Evolutionary conservation across 2,113 vertebrate genomes (phyloP).

Genomic region (Spermophilus dauricus): DNA sequence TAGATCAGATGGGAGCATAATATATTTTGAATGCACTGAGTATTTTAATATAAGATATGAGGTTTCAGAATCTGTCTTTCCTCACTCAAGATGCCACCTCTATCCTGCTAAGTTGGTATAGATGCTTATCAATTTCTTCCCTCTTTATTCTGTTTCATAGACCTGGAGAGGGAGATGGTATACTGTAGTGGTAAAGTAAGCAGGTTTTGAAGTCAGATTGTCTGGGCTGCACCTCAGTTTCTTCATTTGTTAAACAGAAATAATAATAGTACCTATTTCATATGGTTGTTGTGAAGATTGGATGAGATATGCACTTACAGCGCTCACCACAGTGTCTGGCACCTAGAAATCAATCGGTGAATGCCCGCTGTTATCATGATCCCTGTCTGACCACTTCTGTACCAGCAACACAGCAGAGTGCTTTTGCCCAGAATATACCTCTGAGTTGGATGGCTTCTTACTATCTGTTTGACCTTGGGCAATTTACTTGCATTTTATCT

Average conservation of each 20-base stretch:
- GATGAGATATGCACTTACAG: background rate
- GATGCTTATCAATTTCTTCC: background rate
- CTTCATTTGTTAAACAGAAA: background rate
- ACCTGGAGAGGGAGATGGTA: background rate
- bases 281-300: background rate
- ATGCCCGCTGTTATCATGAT: background rate
- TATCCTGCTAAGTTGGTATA: background rate
- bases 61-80: background rate
- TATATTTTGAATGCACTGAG: background rate
- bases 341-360: background rate
- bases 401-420: background rate
- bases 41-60: background rate
- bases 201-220: background rate
- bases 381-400: background rate
- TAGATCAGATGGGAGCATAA: background rate
- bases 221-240: slow-evolving; percentile 1
- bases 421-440: background rate
- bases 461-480: background rate
- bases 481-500: background rate
- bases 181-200: background rate
- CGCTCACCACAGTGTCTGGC: background rate
- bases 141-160: background rate
- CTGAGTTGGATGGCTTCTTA: background rate
- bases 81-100: background rate
- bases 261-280: background rate